Evolutionary conservation across 2,113 vertebrate species (phyloP).

Genomic region (Trochalopteron elliotii): DNA sequence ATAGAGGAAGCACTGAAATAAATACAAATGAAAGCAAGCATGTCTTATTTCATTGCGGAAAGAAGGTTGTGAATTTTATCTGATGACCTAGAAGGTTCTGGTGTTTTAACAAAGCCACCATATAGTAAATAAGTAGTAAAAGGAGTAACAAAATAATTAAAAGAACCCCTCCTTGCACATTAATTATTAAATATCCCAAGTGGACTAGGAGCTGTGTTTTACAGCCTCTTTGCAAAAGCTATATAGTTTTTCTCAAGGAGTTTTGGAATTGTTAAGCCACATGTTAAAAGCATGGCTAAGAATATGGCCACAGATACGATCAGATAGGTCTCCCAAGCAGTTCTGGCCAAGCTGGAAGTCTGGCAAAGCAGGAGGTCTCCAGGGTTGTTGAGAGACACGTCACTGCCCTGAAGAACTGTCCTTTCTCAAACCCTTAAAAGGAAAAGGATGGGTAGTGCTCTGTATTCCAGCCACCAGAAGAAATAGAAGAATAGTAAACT

Average conservation of each 20-base stretch:
- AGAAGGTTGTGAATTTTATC: neutral
- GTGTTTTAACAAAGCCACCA: neutral
- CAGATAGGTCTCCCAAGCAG: neutral
- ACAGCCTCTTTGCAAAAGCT: neutral
- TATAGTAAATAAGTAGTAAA: neutral
- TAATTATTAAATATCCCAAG: neutral
- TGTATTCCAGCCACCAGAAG: neutral
- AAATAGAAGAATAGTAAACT: neutral
- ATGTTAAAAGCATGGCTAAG: neutral
- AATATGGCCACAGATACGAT: neutral
- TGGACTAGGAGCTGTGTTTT: neutral
- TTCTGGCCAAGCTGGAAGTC: neutral
- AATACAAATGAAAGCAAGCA: neutral
- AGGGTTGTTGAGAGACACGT: neutral
- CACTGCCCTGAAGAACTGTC: neutral
- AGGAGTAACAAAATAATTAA: neutral
- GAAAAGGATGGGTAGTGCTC: neutral
- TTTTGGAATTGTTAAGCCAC: neutral
- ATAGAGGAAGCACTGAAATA: neutral
- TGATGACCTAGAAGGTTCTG: neutral
- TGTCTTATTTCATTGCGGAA: neutral
- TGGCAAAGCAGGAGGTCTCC: neutral
- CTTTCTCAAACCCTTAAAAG: neutral
- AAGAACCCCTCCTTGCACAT: neutral
- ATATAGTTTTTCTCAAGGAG: neutral